Base-by-base conservation (phyloP, 2,113 vertebrate species). In the Abramis brama region DNA sequence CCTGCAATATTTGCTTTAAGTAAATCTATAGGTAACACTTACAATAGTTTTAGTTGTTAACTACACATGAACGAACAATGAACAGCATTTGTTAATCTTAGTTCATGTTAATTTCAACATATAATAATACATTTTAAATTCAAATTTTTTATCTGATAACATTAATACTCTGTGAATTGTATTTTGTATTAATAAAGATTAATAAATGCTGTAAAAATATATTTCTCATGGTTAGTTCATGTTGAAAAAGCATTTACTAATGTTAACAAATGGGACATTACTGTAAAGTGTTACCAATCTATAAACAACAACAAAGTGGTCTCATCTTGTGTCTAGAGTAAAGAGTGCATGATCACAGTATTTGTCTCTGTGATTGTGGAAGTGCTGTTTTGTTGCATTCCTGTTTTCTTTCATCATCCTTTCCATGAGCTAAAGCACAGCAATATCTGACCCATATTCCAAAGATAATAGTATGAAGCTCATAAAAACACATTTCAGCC, bases 331-430 rank as follows among this genome's bases (percentile, higher is more conserved):
- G 3, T 33, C 7, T 33, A 3, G 27, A 6, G 73, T 27, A 27
- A 52, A 52, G n/a, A 10, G 27, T 23, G 50, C 19, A 78, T 23
- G 27, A 33, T 57, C 19, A 6, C 19, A 59, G 76, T 59, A 2
- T 59, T 79, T 55, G 15, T 13, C 74, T 50, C 74, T 30, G 30
- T n/a, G 71, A 21, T 45, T 52, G n/a, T 27, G 62, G 45, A 15
- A 27, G n/a, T 75, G 74, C 47, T 33, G 75, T 77, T 77, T 57
- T 21, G 75, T 78, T 25, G 52, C 75, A 57, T 79, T 59, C 52
- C 52, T 78, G 52, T 33, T 57, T 23, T 12, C 75, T 23, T 78
- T 25, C 5, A 13, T 27, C 74, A 52, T 76, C 15, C 74, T 55
- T 55, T 23, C 30, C 66, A 21, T 70, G 66, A 70, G 17, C 8